Evolutionary conservation across 2,888 invertebrate species (phyloP).

Genomic region (Drosophila robusta): DNA sequence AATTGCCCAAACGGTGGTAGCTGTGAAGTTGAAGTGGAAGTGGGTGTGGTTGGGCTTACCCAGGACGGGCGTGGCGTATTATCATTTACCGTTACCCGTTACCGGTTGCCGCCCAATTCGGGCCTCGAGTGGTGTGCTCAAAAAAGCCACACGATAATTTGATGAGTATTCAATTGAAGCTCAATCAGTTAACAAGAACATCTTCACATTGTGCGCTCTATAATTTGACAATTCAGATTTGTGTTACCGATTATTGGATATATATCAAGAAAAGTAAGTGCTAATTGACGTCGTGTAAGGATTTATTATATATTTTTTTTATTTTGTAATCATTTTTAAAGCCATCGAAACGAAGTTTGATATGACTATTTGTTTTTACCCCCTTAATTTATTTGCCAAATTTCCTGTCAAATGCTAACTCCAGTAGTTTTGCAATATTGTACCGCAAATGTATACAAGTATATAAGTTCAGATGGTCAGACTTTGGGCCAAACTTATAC

Average conservation of each 20-base stretch:
- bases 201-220: slow-evolving; percentile 39
- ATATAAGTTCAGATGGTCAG: no score
- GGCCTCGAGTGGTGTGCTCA: slow-evolving; percentile 25
- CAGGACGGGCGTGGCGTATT: slow-evolving; percentile 25
- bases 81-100: slow-evolving; percentile 16
- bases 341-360: no score
- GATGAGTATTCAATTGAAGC: slow-evolving; percentile 76
- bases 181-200: slow-evolving; percentile 74
- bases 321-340: no score
- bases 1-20: slow-evolving; percentile 61
- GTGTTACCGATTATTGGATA: slow-evolving; percentile 25
- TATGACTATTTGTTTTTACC: no score
- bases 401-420: no score
- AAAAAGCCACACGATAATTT: slow-evolving; percentile 46
- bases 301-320: neutral
- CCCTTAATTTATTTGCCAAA: no score
- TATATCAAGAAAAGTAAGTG: slow-evolving; percentile 52
- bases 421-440: no score
- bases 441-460: no score
- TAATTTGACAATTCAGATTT: slow-evolving; percentile 23
- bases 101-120: slow-evolving; percentile 23
- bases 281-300: neutral
- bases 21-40: slow-evolving; percentile 31
- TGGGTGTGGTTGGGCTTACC: slow-evolving; percentile 14
- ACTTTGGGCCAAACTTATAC: no score